Base-by-base conservation (phyloP, 30 jellyfish, hydroid and myxozoan species). In the Phacellophora camtschatica region DNA sequence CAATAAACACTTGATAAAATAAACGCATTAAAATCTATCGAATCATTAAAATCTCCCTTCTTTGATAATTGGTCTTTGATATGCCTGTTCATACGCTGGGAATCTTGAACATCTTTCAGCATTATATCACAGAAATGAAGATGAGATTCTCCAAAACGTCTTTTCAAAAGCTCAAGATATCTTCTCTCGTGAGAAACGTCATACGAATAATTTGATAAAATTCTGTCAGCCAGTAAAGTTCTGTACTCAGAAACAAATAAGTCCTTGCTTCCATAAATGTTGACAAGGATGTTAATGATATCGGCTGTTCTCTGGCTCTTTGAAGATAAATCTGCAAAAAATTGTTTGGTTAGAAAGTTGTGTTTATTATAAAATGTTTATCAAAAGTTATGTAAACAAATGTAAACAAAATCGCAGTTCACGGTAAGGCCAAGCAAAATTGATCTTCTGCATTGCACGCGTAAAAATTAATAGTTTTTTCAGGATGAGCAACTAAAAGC, bases 201-300 rank as follows among this genome's bases (percentile, higher is more conserved):
- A 62, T 93, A 93, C 3, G 94, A 59, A 58, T 74, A 94, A 64
- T 76, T 87, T 49, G 89, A 51, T 35, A 87, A 74, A 56, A 94
- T 81, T 15, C 97, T 54, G 57, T 94, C 97, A 27, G 97, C 96
- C 16, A 94, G 68, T 29, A 94, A 70, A 2, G 86, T 71, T n/a
- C 97, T 79, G 42, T 94, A 94, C 65, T 83, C 97, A 54, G 97
- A 87, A 5, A 88, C 99, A 58, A 93, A 93, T 53, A 82, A 71
- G 58, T 93, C 99, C 74, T 93, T 95, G 80, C 97, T 86, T 36
- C 99, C 99, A 75, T 93, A 93, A 29, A 93, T 87, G 81, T 93
- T 93, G 39, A 93, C 96, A 7, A 93, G 95, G 4, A 93, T 85
- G 64, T 88, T 93, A 51, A 93, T 86, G 71, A 93, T 93, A 69